Evolutionary conservation across 1,140 invertebrate species (phyloP), one percentile per base, ranked within the genome.

Genomic region (Wasmannia auropunctata): DNA sequence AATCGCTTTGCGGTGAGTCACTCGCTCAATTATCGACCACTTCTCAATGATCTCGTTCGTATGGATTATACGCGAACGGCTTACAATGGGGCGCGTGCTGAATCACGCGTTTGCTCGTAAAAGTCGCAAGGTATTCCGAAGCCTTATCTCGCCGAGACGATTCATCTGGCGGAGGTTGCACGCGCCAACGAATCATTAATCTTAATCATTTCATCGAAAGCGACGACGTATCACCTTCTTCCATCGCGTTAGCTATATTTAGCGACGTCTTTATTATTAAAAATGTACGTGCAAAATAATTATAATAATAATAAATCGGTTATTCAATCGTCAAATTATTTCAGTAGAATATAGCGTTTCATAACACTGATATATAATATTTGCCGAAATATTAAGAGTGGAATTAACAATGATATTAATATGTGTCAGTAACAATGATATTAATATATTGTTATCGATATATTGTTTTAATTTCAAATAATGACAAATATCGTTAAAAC

Each of bases 131-230:
- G n/a, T 37, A 54, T 22, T 69, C 25, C 7, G 43, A 58, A 60
- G 22, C n/a, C n/a, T 22, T 43, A 60, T 75, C 72, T 60, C 11
- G n/a, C 34, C 2, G 49, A 81, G 37, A 56, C 67, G 51, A 75
- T 40, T 83, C 54, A 46, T 74, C 16, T 40, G 25, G 7, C 11
- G 22, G n/a, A 31, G 62, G 22, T 58, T 60, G 60, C 46, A 22
- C 65, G 28, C 31, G 43, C 10, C 37, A n/a, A 22, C 43, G 58
- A 40, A 25, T 84, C 67, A 70, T 87, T 76, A 84, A 76, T 72
- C 86, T 54, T 51, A 49, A 76, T 88, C 31, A 70, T 83, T 75
- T 83, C 62, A 51, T 69, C 60, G 54, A 87, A 72, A 60, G n/a
- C 19, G 51, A 54, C 19, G 51, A 67, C 37, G 58, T 37, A 37